Percentiles rank a stretch among this genome's conserved stretches.
These are phyloP conservation scores for Erythrocercus mccallii DNA, from an alignment of 2,113 vertebrate species.

Conservation along the genomic window DNA sequence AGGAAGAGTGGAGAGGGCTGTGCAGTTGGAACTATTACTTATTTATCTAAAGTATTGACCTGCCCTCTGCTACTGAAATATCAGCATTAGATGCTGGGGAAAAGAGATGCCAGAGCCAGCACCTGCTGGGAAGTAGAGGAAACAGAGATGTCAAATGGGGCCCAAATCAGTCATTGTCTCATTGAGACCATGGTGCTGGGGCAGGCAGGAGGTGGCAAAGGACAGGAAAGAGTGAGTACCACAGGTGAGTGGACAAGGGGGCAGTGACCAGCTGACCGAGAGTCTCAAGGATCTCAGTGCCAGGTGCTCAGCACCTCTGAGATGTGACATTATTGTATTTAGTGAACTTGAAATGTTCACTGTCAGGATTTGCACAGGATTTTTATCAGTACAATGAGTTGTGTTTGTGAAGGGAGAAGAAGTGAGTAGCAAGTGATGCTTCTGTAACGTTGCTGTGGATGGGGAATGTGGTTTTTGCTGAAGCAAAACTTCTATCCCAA, in stretches of 20 bases:
- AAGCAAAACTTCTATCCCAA: too few species aligned
- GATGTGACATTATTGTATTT: background rate
- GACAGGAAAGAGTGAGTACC: background rate
- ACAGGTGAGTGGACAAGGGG: background rate
- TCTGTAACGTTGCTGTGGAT: background rate
- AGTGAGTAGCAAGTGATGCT: background rate
- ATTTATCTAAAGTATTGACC: constrained; percentile 51
- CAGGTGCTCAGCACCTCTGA: background rate
- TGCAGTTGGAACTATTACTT: constrained; percentile 13
- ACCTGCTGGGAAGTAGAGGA: background rate
- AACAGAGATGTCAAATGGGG: background rate
- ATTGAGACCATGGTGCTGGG: background rate
- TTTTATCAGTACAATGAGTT: background rate
- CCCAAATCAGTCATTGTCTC: background rate
- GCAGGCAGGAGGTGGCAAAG: background rate
- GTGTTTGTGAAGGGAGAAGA: background rate
- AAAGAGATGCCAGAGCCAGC: background rate
- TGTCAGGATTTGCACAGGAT: background rate
- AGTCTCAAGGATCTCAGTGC: background rate
- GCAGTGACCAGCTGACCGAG: background rate
- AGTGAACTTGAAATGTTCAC: background rate
- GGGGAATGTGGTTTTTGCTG: background rate
- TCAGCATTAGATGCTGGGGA: background rate
- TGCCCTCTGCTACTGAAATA: background rate
- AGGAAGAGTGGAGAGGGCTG: background rate